Base-by-base conservation (phyloP, 2,113 vertebrate species). In the Mesocricetus auratus region DNA sequence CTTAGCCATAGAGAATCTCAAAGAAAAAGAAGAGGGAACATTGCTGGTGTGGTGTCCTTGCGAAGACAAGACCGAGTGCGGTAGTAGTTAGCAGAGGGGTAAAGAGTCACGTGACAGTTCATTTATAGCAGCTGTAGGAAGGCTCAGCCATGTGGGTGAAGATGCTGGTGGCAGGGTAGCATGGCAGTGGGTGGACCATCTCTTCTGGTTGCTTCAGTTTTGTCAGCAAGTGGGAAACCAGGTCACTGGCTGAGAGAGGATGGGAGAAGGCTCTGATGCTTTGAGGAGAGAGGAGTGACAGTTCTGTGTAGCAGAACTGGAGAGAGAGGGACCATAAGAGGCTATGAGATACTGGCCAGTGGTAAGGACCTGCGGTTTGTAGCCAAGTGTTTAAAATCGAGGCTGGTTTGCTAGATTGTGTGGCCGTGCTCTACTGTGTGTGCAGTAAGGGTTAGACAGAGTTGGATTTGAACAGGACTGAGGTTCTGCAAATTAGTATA, bases 151-250 rank as follows among this genome's bases (percentile, higher is more conserved):
- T 85, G 91, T 74, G 69, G 75, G 86, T 81, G 86, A 73, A 95
- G 66, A 89, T 36, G 24, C 89, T 86, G 82, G 83, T 82, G 89
- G 77, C 82, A 73, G 73, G 31, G 89, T 62, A 74, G 94, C 47
- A 64, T 90, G 82, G 31, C 45, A 26, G 87, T 78, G 64, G 92
- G 90, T 75, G 96, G 75, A 95, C 89, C 82, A 39, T 90, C 74
- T 94, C 85, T 92, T 87, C 90, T 90, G 62, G 79, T 69, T 92
- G 90, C 90, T 92, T 96, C 56, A 45, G 64, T 90, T 90, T 89
- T 96, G 92, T 94, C 86, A 95, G 96, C 56, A 73, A 92, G 69
- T 64, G 89, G 94, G 92, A 90, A 95, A 95, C 56, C 90, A 96
- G 92, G 96, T 94, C 90, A 83, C 42, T 86, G 53, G 62, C 94